These are phyloP conservation scores for Chalcosyrphus nemorum DNA, from an alignment of 2,888 invertebrate genomes.

Conservation along the genomic window DNA sequence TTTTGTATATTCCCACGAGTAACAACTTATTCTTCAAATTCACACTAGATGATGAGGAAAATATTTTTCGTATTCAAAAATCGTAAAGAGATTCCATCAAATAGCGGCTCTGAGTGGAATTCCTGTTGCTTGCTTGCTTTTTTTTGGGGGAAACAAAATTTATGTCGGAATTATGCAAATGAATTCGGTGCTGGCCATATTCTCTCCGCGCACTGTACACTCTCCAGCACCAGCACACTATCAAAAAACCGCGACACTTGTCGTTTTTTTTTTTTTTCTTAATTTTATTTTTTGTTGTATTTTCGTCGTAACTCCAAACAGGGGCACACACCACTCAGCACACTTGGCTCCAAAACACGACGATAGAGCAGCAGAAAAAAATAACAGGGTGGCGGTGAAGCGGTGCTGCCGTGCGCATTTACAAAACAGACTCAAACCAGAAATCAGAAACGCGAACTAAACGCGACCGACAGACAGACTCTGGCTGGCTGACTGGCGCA, in stretches of 20 bases:
- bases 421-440: conserved; percentile 61
- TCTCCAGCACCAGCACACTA: conserved; percentile 28
- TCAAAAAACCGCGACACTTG: conserved; percentile 60
- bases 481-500: not conserved
- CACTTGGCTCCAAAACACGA: conserved; percentile 49
- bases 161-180: conserved; percentile 70
- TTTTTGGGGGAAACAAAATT: conserved; percentile 1
- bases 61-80: not conserved
- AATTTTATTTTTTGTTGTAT: too few relatives aligned
- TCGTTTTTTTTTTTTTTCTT: conserved; percentile 62
- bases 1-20: not conserved
- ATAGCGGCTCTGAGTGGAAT: conserved; percentile 14
- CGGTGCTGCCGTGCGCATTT: conserved; percentile 39
- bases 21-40: not conserved
- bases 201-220: conserved; percentile 27
- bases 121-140: conserved; percentile 26
- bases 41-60: not conserved
- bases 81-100: conserved; percentile 14
- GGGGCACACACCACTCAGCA: conserved; percentile 45
- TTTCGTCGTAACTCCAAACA: conserved; percentile 40
- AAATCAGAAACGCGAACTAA: conserved; percentile 57
- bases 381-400: conserved; percentile 16
- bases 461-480: conserved; percentile 42
- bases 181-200: conserved; percentile 56
- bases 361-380: conserved; percentile 21